Evolutionary conservation across 1,140 invertebrate genomes (phyloP), one percentile per base, ranked within the genome.

Genomic region (Pygmarrhopalites habei): DNA sequence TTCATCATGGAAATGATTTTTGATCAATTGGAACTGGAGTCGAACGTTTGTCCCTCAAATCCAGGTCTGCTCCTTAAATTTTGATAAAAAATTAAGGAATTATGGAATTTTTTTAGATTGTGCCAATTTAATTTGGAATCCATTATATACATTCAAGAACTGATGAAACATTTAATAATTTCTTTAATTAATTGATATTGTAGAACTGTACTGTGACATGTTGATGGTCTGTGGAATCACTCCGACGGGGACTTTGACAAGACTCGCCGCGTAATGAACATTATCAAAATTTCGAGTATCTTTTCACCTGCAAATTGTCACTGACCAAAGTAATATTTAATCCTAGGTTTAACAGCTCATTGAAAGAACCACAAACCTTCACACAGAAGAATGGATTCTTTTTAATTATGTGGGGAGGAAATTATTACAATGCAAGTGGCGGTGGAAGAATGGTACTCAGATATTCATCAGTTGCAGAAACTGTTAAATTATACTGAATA

Each of bases 1-100:
- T 64, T 56, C 25, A 39, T 43, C 19, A 23, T 63, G 2, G 35
- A 57, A 29, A 57, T 63, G 39, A 30, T n/a, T 32, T 53, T 47
- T 26, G 26, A 15, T 10, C 14, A 15, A 15, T 12, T 49, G 14
- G 14, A 14, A 10, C 47, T 49, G 10, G 23, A 23, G 14, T 15
- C 47, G 47, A 21, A 15, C 7, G 47, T 10, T 12, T 49, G 47
- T 23, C 47, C 47, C 7, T 7, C 7, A 15, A 14, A n/a, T 12
- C 39, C 39, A 21, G 14, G 10, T 12, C 7, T 12, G 14, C 10
- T 12, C 23, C 4, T 3, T 30, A 28, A 12, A 53, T 4, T 53
- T 53, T 28, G 3, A 53, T 7, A 10, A 17, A 25, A 17, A n/a
- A 17, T 25, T 53, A 30, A 7, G 23, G 51, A n/a, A 3, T 26